These are phyloP conservation scores for Speoplatyrhinus poulsoni DNA, from an alignment of 2,113 vertebrate species.

Conservation along the genomic window DNA sequence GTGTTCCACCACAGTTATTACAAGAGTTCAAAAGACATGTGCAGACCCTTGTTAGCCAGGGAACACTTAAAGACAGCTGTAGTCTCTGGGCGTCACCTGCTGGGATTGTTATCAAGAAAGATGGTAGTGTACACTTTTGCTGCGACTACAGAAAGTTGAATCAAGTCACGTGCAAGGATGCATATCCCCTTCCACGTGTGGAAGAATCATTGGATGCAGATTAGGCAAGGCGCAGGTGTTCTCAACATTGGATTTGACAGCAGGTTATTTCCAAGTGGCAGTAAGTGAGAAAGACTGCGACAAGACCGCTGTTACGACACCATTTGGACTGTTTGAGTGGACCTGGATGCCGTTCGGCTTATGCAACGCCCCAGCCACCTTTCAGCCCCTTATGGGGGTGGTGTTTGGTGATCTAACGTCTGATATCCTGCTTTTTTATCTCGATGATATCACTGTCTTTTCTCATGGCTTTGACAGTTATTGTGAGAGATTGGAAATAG, in stretches of 20 bases:
- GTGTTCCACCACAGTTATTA: too few species aligned
- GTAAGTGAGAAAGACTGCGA: not conserved
- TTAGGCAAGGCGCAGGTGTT: not conserved
- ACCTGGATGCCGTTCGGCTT: not conserved
- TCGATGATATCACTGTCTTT: constrained; percentile 10
- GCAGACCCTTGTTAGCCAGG: not conserved
- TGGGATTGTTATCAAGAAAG: too few species aligned
- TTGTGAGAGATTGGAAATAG: constrained; percentile 6
- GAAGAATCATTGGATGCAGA: not conserved
- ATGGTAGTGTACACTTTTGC: too few species aligned
- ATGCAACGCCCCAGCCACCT: not conserved
- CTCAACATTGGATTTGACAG: not conserved
- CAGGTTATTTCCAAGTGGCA: not conserved
- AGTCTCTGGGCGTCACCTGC: too few species aligned
- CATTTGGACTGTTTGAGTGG: not conserved
- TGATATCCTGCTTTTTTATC: not conserved
- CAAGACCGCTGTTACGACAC: not conserved
- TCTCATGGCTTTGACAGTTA: constrained; percentile 9
- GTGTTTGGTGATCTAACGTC: constrained; percentile 4
- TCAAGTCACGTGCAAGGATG: too few species aligned
- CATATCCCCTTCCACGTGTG: not conserved
- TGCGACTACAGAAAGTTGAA: not conserved
- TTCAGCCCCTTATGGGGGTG: not conserved
- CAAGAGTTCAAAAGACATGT: not conserved
- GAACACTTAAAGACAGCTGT: too few species aligned